Percentiles rank a stretch among this genome's conserved stretches.
Evolutionary conservation across 2,888 invertebrate species (phyloP).

Genomic region (Acleris sparsana): DNA sequence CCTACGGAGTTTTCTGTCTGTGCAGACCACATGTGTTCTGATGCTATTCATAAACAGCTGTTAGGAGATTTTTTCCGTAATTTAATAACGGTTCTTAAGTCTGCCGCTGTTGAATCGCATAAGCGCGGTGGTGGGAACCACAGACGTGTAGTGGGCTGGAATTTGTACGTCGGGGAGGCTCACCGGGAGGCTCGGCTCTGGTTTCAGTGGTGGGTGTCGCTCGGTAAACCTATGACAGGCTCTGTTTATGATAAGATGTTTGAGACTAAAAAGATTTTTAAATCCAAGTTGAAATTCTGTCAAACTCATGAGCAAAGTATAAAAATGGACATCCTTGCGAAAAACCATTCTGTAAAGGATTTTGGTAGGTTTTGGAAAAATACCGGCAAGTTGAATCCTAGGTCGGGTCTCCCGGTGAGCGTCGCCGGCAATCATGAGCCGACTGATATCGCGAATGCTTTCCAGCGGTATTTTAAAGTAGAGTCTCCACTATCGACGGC

Average conservation of each 20-base stretch:
- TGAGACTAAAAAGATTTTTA: not conserved
- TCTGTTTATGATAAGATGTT: not conserved
- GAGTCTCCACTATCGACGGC: not conserved
- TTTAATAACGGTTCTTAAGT: not conserved
- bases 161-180: not conserved
- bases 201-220: not conserved
- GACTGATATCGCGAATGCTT: not conserved
- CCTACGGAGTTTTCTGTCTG: not conserved
- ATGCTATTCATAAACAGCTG: not conserved
- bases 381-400: not conserved
- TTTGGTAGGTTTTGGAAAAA: conserved; percentile 1
- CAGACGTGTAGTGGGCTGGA: not conserved
- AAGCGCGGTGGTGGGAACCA: not conserved
- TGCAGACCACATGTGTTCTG: not conserved
- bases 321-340: not conserved
- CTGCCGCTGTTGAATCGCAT: not conserved
- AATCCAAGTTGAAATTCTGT: not conserved
- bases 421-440: not conserved
- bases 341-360: not conserved
- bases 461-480: conserved; percentile 1
- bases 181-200: not conserved
- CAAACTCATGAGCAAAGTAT: not conserved
- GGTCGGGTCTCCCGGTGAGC: not conserved
- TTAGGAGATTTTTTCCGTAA: not conserved
- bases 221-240: not conserved